Evolutionary conservation across 1,140 invertebrate genomes (phyloP).

Genomic region (Eupristina koningsbergeri): DNA sequence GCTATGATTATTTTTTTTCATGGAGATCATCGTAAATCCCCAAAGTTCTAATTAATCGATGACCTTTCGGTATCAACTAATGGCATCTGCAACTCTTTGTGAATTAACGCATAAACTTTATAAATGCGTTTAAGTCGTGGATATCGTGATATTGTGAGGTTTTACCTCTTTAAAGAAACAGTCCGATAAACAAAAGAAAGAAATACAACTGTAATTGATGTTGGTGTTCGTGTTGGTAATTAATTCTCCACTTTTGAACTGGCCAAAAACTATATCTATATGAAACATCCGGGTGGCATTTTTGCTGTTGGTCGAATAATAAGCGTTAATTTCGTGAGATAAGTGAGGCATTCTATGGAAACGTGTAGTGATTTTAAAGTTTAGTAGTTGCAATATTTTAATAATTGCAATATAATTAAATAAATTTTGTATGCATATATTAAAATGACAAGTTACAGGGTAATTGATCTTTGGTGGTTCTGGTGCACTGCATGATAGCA

Average conservation of each 20-base stretch:
- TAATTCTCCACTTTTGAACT: not conserved
- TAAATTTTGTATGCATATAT: not conserved
- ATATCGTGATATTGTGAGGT: not conserved
- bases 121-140: not conserved
- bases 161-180: not conserved
- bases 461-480: not conserved
- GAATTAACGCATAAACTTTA: not conserved
- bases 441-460: not conserved
- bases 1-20: not conserved
- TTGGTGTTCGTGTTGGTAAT: not conserved
- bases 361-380: not conserved
- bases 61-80: too few relatives aligned
- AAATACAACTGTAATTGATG: not conserved
- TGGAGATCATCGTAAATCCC: not conserved
- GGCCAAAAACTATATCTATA: not conserved
- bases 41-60: not conserved
- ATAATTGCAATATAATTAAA: not conserved
- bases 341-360: not conserved
- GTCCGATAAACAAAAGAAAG: not conserved
- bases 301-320: not conserved
- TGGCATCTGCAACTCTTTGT: not conserved
- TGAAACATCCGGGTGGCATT: not conserved
- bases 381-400: not conserved
- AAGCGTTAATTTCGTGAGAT: not conserved
- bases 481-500: slow-evolving; percentile 4